Evolutionary conservation across 2,888 invertebrate species (phyloP), one percentile per base, ranked within the genome.

Genomic region (Oligia latruncula): DNA sequence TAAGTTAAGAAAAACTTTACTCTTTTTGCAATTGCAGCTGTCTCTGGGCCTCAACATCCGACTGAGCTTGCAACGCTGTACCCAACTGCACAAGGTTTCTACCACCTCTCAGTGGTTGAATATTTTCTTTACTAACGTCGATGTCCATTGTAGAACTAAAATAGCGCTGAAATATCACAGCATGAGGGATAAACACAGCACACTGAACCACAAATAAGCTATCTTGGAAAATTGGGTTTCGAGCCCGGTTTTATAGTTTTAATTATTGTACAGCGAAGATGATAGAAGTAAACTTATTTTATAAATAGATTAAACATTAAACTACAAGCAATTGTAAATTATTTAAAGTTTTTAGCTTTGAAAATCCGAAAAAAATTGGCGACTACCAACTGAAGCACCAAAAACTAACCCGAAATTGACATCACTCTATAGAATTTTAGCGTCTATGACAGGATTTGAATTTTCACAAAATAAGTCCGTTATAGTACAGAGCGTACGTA

Each of bases 41-140:
- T 95, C 97, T 97, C 90, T 98, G 98, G 87, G 97, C 97, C 93
- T 98, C 98, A 74, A 97, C 96, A 94, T 98, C 98, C 82, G 97
- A 97, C 94, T 98, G 98, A 78, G 98, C 98, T 94, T 98, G 97
- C 86, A 99, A 96, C 29, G 98, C 99, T 81, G 98, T 98, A 87
- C 98, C 98, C 88, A 99, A 96, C 91, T 98, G 98, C 77, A 97
- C 97, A 80, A 98, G 98, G 95, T 98, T 98, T 90, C 99, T 97
- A 66, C 99, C 99, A 90, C 98, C 98, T 90, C 98, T 98, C 87
- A 99, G 96, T 73, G 99, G 99, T 94, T 99, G 99, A 91, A 99
- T 99, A 95, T 99, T 99, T 97, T 99, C 99, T 96, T 99, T 99
- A 90, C 98, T 98, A 91, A 97, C 96, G 95, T 98, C 98, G 94